A percentile compares a stretch with the other conserved stretches of the same genome.
These are phyloP conservation scores for Lanius collurio DNA, from an alignment of 2,113 vertebrate species.

Conservation along the genomic window DNA sequence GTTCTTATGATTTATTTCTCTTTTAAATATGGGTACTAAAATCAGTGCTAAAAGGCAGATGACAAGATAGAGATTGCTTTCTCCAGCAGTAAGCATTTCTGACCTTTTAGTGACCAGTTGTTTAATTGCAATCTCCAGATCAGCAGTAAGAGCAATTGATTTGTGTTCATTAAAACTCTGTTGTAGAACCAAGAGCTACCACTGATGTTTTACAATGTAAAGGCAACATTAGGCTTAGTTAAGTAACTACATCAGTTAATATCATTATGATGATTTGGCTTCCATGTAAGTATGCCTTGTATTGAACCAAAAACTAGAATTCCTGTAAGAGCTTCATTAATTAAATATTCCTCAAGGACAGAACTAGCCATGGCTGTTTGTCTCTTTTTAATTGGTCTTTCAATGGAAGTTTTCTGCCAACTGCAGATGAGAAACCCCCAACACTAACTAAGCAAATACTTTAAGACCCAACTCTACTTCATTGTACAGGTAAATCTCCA, in stretches of 20 bases:
- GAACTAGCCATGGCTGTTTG: not conserved
- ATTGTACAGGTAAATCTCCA: not conserved
- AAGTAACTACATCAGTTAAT: not conserved
- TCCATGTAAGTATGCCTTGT: not conserved
- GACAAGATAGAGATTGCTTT: not conserved
- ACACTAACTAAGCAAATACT: not conserved
- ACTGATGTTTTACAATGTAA: not conserved
- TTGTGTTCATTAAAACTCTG: not conserved
- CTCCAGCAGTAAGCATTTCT: not conserved
- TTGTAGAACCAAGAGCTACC: not conserved
- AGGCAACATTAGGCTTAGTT: not conserved
- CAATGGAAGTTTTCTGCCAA: not conserved
- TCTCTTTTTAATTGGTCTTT: not conserved
- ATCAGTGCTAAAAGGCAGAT: not conserved
- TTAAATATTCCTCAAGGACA: not conserved
- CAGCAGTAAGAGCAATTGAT: slow-evolving; percentile 1
- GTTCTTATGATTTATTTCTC: not conserved
- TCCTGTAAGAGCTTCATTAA: not conserved
- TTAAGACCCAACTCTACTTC: not conserved
- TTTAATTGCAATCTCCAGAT: slow-evolving; percentile 6
- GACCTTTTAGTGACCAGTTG: not conserved
- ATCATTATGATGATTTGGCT: not conserved
- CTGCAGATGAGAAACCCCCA: not conserved
- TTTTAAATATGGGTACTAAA: not conserved
- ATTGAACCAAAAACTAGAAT: not conserved